A percentile compares a stretch with the other conserved stretches of the same genome.
Conservation (phyloP, 2,888 invertebrate species). For the Parelbella ahira region DNA sequence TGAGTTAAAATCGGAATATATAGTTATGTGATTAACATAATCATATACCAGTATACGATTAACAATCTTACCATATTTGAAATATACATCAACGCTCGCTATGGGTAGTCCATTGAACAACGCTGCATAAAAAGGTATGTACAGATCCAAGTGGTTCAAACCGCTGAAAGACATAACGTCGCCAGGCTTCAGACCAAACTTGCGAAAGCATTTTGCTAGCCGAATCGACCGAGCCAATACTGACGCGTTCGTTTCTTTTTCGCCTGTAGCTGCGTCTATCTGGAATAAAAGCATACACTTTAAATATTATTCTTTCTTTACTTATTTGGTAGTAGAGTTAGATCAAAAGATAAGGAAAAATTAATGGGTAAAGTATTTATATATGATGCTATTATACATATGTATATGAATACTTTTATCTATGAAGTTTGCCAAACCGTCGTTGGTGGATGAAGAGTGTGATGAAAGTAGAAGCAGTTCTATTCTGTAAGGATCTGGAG, state of each 20-base stretch:
- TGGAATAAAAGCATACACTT: conserved; percentile 30
- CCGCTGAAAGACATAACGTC: conserved; percentile 57
- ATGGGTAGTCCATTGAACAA: conserved; percentile 54
- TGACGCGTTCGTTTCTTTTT: conserved; percentile 50
- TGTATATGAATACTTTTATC: too few species aligned
- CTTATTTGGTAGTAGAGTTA: too few species aligned
- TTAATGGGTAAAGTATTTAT: too few species aligned
- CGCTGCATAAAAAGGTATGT: conserved; percentile 58
- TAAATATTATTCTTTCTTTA: too few species aligned
- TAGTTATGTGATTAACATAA: too few species aligned
- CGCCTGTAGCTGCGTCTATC: conserved; percentile 62
- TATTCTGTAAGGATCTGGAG: too few species aligned
- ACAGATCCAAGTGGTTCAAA: conserved; percentile 54
- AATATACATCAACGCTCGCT: conserved; percentile 54
- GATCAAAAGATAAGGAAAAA: too few species aligned
- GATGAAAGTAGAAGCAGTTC: too few species aligned
- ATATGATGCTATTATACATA: too few species aligned
- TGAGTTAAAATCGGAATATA: too few species aligned
- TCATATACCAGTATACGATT: not conserved
- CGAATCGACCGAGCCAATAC: conserved; percentile 47
- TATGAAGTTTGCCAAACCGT: too few species aligned
- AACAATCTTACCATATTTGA: conserved; percentile 47
- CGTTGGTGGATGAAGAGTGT: too few species aligned
- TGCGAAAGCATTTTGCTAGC: conserved; percentile 47
- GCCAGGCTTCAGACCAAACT: conserved; percentile 47